phyloP scores from a whole-genome alignment of 2,113 vertebrate species.

The Tychaedon coryphoeus region DNA sequence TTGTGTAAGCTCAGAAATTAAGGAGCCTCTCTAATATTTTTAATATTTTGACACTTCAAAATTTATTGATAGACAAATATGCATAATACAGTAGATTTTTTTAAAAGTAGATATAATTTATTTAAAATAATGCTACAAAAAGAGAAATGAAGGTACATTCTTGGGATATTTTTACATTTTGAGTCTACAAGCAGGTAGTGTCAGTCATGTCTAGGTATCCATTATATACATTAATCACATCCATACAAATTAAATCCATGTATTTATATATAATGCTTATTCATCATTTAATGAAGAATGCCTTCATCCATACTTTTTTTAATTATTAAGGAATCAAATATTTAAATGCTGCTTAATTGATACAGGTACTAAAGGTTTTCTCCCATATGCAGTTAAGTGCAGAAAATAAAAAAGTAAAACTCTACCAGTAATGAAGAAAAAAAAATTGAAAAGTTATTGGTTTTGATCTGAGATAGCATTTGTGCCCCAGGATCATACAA shows the following conservation, averaged over 20 bases:
- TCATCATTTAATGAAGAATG: background rate
- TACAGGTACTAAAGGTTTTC: background rate
- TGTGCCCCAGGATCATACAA: background rate
- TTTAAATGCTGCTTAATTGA: background rate
- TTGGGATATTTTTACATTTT: background rate
- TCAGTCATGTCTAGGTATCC: background rate
- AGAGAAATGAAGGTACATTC: background rate
- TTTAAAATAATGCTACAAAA: background rate
- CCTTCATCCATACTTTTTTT: background rate
- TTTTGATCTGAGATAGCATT: background rate
- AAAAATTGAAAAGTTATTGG: background rate
- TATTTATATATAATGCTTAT: background rate
- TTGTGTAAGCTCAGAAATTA: slow-evolving; percentile 9
- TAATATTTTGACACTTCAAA: slow-evolving; percentile 36
- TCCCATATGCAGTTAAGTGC: background rate
- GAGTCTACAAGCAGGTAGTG: background rate
- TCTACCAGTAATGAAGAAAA: background rate
- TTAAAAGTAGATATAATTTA: background rate
- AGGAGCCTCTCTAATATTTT: background rate
- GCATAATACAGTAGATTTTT: background rate
- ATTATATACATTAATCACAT: background rate
- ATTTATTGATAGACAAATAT: slow-evolving; percentile 20
- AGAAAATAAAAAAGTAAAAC: background rate
- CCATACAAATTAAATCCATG: background rate
- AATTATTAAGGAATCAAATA: background rate